Percentiles rank a stretch among this genome's conserved stretches.
Evolutionary conservation across 2,797 vertebrate genomes (phyloP).

Genomic region (Etheostoma nigrum): DNA sequence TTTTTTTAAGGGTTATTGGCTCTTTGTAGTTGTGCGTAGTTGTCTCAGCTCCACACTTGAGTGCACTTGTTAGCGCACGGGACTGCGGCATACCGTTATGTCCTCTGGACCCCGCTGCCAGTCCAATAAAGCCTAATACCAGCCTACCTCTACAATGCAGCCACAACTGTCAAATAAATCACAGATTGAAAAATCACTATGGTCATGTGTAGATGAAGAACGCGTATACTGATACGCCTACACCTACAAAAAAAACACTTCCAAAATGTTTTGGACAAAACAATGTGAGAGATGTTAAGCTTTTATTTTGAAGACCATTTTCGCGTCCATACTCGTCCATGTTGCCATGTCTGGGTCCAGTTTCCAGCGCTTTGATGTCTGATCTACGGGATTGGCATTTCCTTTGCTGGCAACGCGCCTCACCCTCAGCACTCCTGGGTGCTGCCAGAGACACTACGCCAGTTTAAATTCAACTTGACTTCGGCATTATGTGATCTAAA

Average conservation of each 20-base stretch:
- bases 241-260: not conserved
- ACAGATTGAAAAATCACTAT: not conserved
- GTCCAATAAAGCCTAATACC: not conserved
- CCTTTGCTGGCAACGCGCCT: slow-evolving; percentile 61
- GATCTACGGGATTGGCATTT: slow-evolving; percentile 65
- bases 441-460: slow-evolving; percentile 49
- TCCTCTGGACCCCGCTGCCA: slow-evolving; percentile 6
- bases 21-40: slow-evolving; percentile 26
- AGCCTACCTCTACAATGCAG: not conserved
- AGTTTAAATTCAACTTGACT: slow-evolving; percentile 48
- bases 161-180: not conserved
- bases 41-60: slow-evolving; percentile 33
- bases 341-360: slow-evolving; percentile 43
- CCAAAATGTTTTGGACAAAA: not conserved
- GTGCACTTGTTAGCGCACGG: slow-evolving; percentile 38
- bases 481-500: slow-evolving; percentile 36
- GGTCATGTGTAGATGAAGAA: not conserved
- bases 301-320: slow-evolving; percentile 49
- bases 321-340: not conserved
- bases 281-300: not conserved
- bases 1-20: slow-evolving; percentile 40
- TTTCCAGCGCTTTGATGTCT: slow-evolving; percentile 72
- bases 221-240: not conserved
- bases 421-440: slow-evolving; percentile 46
- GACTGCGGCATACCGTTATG: slow-evolving; percentile 29